These are phyloP conservation scores for Phenganax subtilis DNA, from an alignment of 92 coral and sea anemone species.

Conservation along the genomic window DNA sequence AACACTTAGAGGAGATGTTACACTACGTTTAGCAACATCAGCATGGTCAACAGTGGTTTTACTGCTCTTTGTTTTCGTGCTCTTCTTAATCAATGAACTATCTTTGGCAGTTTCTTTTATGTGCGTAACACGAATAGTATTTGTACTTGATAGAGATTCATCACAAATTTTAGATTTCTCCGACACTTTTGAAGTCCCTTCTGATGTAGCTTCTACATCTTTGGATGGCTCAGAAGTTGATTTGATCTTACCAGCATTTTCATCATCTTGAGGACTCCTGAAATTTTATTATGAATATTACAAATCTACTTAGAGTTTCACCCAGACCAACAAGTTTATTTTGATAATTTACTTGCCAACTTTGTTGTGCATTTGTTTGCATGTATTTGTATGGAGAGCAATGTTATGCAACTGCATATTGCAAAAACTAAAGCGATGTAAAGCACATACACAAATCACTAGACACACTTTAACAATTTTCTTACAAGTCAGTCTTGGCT, in stretches of 20 bases:
- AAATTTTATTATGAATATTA: too few relatives aligned
- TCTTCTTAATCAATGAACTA: not conserved
- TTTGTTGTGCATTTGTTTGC: too few relatives aligned
- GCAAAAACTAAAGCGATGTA: too few relatives aligned
- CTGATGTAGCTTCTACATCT: not conserved
- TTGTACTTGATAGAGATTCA: not conserved
- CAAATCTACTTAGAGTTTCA: too few relatives aligned
- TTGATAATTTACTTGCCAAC: too few relatives aligned
- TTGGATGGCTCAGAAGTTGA: too few relatives aligned
- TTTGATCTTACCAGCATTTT: too few relatives aligned
- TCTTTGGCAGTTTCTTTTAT: not conserved
- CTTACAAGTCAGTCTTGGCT: slow-evolving; percentile 25
- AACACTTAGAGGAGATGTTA: slow-evolving; percentile 21
- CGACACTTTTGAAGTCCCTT: not conserved
- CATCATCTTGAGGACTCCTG: too few relatives aligned
- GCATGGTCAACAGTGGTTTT: not conserved
- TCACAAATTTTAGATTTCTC: not conserved
- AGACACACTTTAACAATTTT: not conserved
- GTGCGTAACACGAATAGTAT: not conserved
- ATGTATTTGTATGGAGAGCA: too few relatives aligned
- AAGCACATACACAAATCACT: too few relatives aligned
- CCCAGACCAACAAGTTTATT: too few relatives aligned
- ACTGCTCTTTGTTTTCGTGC: not conserved
- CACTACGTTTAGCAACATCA: slow-evolving; percentile 7
- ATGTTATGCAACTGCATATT: too few relatives aligned